Base-by-base conservation (phyloP, 2,113 vertebrate genomes). In the Otolemur garnettii region DNA sequence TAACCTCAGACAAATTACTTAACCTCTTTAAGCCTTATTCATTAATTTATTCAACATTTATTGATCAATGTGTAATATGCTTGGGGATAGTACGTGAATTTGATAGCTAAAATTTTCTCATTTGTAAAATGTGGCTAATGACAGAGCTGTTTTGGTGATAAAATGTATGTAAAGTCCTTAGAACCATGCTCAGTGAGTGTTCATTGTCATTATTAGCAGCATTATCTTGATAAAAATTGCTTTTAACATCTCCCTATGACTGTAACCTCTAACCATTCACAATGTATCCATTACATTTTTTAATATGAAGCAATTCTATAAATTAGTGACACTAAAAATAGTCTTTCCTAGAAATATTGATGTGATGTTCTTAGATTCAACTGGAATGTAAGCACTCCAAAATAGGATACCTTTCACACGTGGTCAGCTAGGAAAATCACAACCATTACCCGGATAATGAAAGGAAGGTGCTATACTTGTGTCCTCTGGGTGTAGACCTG, bases 21-120 rank as follows among this genome's bases (percentile, higher is more conserved):
- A 77, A 90, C 12, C 21, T 60, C 64, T 86, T 91, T 68, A 95
- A 95, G 75, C 22, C 35, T 88, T 94, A 87, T 82, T 96, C 55
- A 83, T 85, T 84, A 95, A 71, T 93, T 77, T 93, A 64, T 79
- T 85, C 55, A 95, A 91, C 42, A 96, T 94, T 88, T 95, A 92
- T 69, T 80, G 35, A 92, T 87, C 18, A 72, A 78, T 45, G 24
- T 92, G 30, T 82, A 92, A 96, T 85, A 83, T 14, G 60, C 90
- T 59, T 88, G 30, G 82, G 53, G 78, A 96, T 59, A 92, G 80
- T 55, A 95, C 86, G 66, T 68, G 38, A 94, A 91, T 68, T 38
- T 68, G 64, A 93, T 68, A 72, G 60, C 19, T 84, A 95, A 77
- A 19, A 45, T 83, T 90, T 95, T 89, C 75, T 91, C 50, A 88